Evolutionary conservation across 2,888 invertebrate genomes (phyloP), one percentile per base, ranked within the genome.

Genomic region (Cosmopolites sordidus): DNA sequence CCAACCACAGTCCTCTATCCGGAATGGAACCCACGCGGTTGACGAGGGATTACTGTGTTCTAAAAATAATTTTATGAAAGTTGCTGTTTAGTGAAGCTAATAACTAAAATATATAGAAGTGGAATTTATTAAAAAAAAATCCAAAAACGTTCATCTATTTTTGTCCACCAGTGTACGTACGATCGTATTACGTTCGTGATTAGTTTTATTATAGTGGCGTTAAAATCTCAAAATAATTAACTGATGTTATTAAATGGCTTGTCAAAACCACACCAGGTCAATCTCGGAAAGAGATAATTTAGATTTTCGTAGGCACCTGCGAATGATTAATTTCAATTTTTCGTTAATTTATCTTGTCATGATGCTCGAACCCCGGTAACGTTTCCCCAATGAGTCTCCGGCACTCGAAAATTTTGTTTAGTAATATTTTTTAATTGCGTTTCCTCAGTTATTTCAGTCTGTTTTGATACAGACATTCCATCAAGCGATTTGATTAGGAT

Each of bases 241-340:
- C 43, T 46, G 47, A 51, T 48, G 55, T 51, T 47, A 47, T 55
- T 55, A 55, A 50, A 49, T 47, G 48, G 40, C 47, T 33, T 51
- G 55, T 55, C 55, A 55, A 55, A 55, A 55, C 55, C 43, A 51
- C 51, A 40, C 48, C 55, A 42, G 18, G 47, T 51, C 16, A 30
- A 11, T 16, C 55, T 48, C 55, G 39, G 45, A 39, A 51, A 50
- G 48, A 55, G 55, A 55, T 55, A 55, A 55, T 55, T 55, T 51
- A 50, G 55, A 55, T 55, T 56, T 56, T 41, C 29, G 44, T 47
- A 55, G 55, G 55, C 55, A 55, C 55, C 55, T 55, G 55, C 41
- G 41, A 41, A 48, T 48, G 51, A 56, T 56, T 56, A 56, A 56
- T 56, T 56, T 47, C 48, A 43, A 55, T 50, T 55, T 55, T 55